Percentiles rank a stretch among this genome's conserved stretches.
Evolutionary conservation across 2,113 vertebrate species (phyloP).

Genomic region (Balaenoptera acutorostrata): DNA sequence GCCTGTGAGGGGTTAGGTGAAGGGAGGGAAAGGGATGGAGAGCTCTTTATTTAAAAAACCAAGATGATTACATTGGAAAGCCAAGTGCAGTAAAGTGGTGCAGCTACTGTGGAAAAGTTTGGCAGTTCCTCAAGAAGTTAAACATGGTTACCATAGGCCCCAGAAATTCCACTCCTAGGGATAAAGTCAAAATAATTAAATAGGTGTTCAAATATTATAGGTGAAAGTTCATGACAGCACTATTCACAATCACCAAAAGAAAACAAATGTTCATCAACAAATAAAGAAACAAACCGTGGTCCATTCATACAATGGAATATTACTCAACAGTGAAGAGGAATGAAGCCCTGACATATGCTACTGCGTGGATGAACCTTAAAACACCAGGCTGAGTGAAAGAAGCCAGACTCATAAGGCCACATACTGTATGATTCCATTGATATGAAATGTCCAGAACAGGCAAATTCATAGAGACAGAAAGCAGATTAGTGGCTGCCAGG

Average conservation of each 20-base stretch:
- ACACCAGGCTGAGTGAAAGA: background rate
- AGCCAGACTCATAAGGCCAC: background rate
- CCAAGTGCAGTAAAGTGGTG: background rate
- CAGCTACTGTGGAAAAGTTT: background rate
- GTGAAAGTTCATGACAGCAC: background rate
- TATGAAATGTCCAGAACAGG: background rate
- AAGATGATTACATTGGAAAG: background rate
- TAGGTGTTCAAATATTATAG: background rate
- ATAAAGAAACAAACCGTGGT: background rate
- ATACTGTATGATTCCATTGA: background rate
- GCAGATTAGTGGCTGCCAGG: background rate
- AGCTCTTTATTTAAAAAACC: background rate
- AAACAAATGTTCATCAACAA: background rate
- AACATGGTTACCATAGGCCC: background rate
- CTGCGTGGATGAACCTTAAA: background rate
- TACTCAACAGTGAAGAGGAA: background rate
- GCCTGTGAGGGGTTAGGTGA: background rate
- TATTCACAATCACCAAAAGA: background rate
- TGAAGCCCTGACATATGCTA: background rate
- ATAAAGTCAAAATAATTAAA: background rate
- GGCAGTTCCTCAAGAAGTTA: background rate
- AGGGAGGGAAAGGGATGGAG: background rate
- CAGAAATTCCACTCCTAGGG: background rate
- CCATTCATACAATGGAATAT: background rate
- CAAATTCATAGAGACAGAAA: background rate